Conservation (phyloP, 2,797 vertebrate genomes). For the Okamejei kenojei region DNA sequence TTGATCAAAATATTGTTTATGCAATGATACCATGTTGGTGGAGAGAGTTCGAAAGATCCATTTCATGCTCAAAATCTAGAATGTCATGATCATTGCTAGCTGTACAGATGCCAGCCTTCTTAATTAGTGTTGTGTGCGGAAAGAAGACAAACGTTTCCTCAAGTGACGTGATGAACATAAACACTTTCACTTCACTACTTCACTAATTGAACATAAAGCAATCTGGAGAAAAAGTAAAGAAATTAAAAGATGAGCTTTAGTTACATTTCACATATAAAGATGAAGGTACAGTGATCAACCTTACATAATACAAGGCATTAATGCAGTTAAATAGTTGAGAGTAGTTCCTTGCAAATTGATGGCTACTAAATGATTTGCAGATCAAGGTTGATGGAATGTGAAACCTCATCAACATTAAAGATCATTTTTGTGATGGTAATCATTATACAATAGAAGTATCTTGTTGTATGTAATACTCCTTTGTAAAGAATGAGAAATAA, state of each 20-base stretch:
- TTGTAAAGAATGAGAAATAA: neutral
- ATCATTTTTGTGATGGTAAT: slow-evolving; percentile 6
- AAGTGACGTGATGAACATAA: neutral
- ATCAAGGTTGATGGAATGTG: neutral
- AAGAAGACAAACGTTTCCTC: neutral
- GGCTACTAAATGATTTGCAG: slow-evolving; percentile 1
- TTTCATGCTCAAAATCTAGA: neutral
- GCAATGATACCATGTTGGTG: neutral
- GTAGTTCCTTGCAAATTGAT: neutral
- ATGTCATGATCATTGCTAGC: neutral
- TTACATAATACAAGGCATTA: neutral
- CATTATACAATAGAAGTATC: neutral
- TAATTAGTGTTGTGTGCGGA: neutral
- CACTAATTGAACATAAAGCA: neutral
- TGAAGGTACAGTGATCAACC: neutral
- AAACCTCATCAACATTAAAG: neutral
- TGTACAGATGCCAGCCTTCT: neutral
- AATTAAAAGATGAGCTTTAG: neutral
- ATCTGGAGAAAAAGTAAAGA: neutral
- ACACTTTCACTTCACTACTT: neutral
- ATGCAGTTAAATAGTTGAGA: neutral
- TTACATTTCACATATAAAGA: neutral
- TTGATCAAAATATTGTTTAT: neutral
- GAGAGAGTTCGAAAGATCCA: neutral
- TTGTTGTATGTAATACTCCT: neutral